Base-by-base conservation (phyloP, 2,888 invertebrate genomes). In the Endotricha flammealis region DNA sequence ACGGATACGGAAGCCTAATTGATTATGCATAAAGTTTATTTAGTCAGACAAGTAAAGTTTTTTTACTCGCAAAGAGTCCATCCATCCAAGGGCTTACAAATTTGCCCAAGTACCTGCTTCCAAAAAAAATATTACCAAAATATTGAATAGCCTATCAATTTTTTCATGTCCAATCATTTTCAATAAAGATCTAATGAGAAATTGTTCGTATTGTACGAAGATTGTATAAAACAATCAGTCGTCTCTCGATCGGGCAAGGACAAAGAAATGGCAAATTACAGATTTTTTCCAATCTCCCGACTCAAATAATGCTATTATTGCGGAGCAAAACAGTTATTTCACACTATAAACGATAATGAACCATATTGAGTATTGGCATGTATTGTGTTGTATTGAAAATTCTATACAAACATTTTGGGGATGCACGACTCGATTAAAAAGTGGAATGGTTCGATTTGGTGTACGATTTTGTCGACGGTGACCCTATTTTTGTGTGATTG, bases 281-380 rank as follows among this genome's bases (percentile, higher is more conserved):
- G 45, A 37, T 39, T 44, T 48, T 48, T 51, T 42, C 31, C 47
- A 48, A 51, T 51, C 49, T 38, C 35, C 43, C 37, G 13, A 34
- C 31, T 38, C 40, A 38, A 46, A 41, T 48, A 49, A 49, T 46
- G 39, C 33, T 41, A 51, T 51, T 48, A 47, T 42, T 38, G 39
- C 36, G 30, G 36, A 39, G 33, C 32, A 23, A 38, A 40, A 38
- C 32, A 36, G 31, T 29, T 13, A 24, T 11, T 25, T 20, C 10
- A 14, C 25, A 10, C 11, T 4, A 2, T 16, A 30, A 20, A n/a
- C 22, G 30, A 41, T 22, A 32, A 16, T 35, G 16, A 24, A 20
- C 37, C 14, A 12, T 41, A 39, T 31, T 20, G 11, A 4, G 3
- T 36, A 10, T n/a, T n/a, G n/a, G n/a, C n/a, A n/a, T 20, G 9